phyloP scores from a whole-genome alignment of 2,113 vertebrate species.

The Sula dactylatra region DNA sequence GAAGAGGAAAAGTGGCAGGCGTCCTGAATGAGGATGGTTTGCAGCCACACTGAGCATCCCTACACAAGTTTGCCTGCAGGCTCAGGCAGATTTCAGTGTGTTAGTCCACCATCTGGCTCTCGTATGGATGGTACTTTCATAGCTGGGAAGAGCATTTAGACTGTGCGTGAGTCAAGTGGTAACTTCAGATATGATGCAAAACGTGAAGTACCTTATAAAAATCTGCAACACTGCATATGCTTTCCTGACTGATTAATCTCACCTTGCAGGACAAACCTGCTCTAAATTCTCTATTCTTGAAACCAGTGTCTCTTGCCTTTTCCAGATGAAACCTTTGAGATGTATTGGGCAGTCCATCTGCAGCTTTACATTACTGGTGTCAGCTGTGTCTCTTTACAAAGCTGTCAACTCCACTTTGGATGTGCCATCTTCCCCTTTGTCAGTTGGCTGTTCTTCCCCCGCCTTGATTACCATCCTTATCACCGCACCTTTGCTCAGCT shows the following conservation, averaged over 20 bases:
- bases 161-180: not conserved
- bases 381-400: not conserved
- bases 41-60: not conserved
- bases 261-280: not conserved
- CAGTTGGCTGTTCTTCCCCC: not conserved
- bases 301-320: not conserved
- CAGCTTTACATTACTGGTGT: not conserved
- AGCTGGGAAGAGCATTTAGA: not conserved
- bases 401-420: not conserved
- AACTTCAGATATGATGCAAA: not conserved
- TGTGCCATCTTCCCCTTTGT: not conserved
- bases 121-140: fast-evolving
- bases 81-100: not conserved
- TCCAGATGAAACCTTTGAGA: not conserved
- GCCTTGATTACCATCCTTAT: not conserved
- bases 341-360: not conserved
- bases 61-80: not conserved
- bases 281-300: not conserved
- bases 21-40: not conserved
- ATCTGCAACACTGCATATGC: not conserved
- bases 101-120: not conserved
- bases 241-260: not conserved
- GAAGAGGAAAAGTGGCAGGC: not conserved
- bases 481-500: fast-evolving
- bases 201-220: not conserved